Evolutionary conservation across 2,888 invertebrate species (phyloP).

Genomic region (Rotaria sp.): DNA sequence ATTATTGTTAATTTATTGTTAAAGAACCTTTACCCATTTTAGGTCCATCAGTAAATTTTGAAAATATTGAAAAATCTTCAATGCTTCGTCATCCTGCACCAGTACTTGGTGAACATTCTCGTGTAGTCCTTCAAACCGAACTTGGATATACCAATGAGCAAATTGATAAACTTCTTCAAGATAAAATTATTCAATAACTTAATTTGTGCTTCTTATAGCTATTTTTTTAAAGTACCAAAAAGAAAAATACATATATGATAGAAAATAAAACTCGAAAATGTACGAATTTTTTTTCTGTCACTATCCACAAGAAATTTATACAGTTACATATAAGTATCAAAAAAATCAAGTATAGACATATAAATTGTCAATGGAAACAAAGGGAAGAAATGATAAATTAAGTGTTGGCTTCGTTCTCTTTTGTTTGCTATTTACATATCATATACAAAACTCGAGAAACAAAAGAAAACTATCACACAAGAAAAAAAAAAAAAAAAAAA

Average conservation of each 20-base stretch:
- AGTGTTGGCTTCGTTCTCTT: not conserved
- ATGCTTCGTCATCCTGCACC: slow-evolving; percentile 8
- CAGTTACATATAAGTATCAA: not conserved
- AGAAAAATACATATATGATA: not conserved
- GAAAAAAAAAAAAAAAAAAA: not conserved
- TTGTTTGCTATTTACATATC: not conserved
- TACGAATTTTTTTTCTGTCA: not conserved
- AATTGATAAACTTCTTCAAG: not conserved
- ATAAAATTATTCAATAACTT: not conserved
- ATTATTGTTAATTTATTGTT: too few species aligned
- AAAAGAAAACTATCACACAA: not conserved
- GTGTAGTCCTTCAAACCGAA: not conserved
- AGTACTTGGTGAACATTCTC: slow-evolving; percentile 15
- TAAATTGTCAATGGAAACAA: not conserved
- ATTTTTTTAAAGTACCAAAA: not conserved
- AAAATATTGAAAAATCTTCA: not conserved
- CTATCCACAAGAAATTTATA: not conserved
- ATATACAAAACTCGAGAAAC: not conserved
- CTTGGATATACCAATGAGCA: not conserved
- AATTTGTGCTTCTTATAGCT: not conserved
- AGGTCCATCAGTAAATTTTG: slow-evolving; percentile 7
- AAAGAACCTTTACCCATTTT: not conserved
- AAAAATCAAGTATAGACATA: not conserved
- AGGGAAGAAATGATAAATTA: not conserved
- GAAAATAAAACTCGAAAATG: not conserved